Percentiles rank a stretch among this genome's conserved stretches.
These are phyloP conservation scores for Diaprepes abbreviatus DNA, from an alignment of 2,888 invertebrate species.

Conservation along the genomic window DNA sequence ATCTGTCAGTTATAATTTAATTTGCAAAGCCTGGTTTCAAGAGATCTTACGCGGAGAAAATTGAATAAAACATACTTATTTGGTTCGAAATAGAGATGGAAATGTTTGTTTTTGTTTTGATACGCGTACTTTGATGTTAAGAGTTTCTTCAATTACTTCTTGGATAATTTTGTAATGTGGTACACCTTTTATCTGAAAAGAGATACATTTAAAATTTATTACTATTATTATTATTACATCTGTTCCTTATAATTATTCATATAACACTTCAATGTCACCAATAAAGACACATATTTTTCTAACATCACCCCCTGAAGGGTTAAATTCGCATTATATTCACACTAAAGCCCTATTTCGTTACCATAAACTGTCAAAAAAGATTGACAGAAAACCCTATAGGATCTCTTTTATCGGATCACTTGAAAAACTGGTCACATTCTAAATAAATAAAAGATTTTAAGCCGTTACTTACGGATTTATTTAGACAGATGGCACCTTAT, in stretches of 20 bases:
- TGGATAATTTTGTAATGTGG: too few relatives aligned
- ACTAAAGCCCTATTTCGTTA: neutral
- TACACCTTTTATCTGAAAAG: too few relatives aligned
- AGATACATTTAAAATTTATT: too few relatives aligned
- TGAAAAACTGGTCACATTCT: constrained; percentile 2
- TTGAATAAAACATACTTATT: constrained; percentile 20
- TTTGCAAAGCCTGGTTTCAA: constrained; percentile 27
- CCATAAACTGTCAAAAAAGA: neutral
- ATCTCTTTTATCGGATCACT: constrained; percentile 7
- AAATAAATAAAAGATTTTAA: neutral
- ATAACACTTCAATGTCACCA: neutral
- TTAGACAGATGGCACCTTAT: constrained; percentile 3
- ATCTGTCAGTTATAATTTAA: constrained; percentile 32
- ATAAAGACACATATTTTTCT: constrained; percentile 6
- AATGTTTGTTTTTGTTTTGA: neutral
- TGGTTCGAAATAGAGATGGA: neutral
- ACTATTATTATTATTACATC: neutral
- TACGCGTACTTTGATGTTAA: too few relatives aligned
- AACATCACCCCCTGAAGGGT: neutral
- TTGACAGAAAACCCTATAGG: neutral
- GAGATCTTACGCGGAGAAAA: constrained; percentile 27
- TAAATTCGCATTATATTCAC: neutral
- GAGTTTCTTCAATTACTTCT: too few relatives aligned
- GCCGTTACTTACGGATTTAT: neutral
- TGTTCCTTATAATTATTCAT: too few relatives aligned